Evolutionary conservation across 2,113 vertebrate species (phyloP).

Genomic region (Dinomys branickii): DNA sequence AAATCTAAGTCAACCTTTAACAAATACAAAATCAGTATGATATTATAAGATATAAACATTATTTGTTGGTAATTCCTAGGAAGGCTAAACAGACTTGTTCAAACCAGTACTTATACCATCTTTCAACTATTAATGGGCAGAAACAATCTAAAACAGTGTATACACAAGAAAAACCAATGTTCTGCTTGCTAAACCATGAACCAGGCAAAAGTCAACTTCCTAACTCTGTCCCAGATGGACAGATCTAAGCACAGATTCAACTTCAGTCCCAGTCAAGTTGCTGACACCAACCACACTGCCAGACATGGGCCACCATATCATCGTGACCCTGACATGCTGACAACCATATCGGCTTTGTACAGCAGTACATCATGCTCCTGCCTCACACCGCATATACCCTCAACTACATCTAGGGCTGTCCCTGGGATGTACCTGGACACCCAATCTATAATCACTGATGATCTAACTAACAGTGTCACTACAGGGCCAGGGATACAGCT

Average conservation of each 20-base stretch:
- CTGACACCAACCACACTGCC: neutral
- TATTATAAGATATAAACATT: neutral
- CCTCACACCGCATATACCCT: neutral
- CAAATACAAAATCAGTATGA: neutral
- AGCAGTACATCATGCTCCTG: neutral
- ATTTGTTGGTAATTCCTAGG: neutral
- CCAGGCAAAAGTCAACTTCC: neutral
- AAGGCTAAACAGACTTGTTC: neutral
- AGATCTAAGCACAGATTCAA: neutral
- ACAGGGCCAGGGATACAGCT: too few species aligned
- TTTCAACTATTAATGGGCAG: neutral
- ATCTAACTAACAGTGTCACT: neutral
- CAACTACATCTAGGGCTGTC: too few species aligned
- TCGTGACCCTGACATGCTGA: neutral
- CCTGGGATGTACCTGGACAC: neutral
- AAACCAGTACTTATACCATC: neutral
- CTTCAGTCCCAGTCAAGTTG: fast-evolving
- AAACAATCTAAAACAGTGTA: neutral
- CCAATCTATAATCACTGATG: neutral
- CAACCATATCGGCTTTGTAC: neutral
- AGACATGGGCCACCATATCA: neutral
- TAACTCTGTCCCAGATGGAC: neutral
- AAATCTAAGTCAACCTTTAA: neutral
- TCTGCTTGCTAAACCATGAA: neutral
- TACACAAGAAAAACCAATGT: neutral